A percentile compares a stretch with the other conserved stretches of the same genome.
These are phyloP conservation scores for Halcyon senegalensis DNA, from an alignment of 2,113 vertebrate species.

Conservation along the genomic window DNA sequence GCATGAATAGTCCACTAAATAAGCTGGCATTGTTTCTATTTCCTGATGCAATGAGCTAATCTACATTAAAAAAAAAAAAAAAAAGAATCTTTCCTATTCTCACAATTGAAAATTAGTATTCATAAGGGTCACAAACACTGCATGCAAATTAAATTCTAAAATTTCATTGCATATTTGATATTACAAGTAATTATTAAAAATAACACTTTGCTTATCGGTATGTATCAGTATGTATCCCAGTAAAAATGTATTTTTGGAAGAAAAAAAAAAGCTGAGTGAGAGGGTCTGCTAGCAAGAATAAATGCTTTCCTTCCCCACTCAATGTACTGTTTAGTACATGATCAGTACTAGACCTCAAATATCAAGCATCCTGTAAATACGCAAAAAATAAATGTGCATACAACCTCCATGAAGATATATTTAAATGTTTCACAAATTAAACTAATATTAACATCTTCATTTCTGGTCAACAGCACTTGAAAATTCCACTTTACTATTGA, in stretches of 20 bases:
- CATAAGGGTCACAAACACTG: not conserved
- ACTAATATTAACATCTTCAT: not conserved
- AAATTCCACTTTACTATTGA: not conserved
- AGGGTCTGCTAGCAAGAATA: not conserved
- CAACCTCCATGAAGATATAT: not conserved
- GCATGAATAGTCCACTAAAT: not conserved
- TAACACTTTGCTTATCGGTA: not conserved
- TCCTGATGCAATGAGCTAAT: not conserved
- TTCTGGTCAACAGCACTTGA: not conserved
- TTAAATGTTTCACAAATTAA: not conserved
- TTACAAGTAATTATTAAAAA: not conserved
- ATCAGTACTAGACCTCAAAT: not conserved
- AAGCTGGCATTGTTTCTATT: not conserved
- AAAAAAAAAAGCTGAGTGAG: not conserved
- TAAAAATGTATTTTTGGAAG: not conserved
- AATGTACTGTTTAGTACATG: not conserved
- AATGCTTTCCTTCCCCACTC: not conserved
- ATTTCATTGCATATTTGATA: not conserved
- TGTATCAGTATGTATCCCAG: not conserved
- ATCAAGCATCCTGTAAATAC: not conserved
- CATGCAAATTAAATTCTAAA: not conserved
- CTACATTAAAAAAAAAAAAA: not conserved
- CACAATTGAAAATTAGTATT: not conserved
- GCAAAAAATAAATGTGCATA: not conserved
- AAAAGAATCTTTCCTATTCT: not conserved